These are phyloP conservation scores for Erethizon dorsatum DNA, from an alignment of 2,797 vertebrate species.

Conservation along the genomic window DNA sequence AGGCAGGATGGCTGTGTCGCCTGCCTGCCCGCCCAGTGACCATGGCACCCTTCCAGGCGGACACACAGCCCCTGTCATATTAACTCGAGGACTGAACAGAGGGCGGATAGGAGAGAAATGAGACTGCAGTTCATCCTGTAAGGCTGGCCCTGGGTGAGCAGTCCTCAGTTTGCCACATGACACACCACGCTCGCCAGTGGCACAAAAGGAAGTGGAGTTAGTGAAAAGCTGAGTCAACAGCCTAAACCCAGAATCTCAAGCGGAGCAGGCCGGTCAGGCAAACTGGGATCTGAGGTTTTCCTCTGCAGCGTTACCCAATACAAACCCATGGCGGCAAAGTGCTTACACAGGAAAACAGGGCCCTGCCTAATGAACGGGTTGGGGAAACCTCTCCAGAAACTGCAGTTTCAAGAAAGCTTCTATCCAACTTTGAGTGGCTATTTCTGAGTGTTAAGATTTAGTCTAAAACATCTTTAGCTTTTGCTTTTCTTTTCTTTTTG, in stretches of 20 bases:
- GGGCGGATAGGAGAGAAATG: neutral
- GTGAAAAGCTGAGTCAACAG: neutral
- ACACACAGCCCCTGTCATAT: no score
- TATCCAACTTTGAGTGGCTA: constrained; percentile 28
- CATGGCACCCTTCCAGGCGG: no score
- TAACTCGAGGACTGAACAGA: no score
- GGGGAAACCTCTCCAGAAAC: neutral
- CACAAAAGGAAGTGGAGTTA: neutral
- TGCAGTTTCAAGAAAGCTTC: constrained; percentile 62
- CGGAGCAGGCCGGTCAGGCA: neutral
- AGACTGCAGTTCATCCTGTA: neutral
- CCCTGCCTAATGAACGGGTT: constrained; percentile 43
- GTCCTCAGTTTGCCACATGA: no score
- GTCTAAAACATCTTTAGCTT: neutral
- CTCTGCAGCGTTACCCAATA: neutral
- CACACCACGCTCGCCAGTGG: no score
- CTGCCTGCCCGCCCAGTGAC: no score
- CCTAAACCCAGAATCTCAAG: neutral
- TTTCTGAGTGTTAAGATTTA: constrained; percentile 65
- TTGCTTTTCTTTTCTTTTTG: neutral
- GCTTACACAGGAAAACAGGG: constrained; percentile 56
- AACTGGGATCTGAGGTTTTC: constrained; percentile 51
- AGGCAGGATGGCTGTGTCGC: neutral
- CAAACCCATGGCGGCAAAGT: constrained; percentile 23
- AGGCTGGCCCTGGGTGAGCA: neutral